Conservation (phyloP, 37 sponge, comb jelly and placozoan species). For the Aplysina aerophoba region DNA sequence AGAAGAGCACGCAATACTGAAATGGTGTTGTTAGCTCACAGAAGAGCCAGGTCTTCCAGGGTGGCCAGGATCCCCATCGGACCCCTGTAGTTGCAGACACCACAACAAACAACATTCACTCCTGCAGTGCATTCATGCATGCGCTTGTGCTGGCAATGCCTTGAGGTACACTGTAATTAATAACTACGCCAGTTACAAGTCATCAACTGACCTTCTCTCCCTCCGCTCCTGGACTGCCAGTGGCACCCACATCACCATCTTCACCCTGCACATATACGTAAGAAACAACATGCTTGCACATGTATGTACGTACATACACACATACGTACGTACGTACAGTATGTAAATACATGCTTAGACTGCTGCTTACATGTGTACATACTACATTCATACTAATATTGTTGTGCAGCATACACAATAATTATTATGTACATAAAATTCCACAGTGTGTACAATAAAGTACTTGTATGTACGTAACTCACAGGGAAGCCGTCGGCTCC, state of each 20-base stretch:
- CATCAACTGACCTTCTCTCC: conserved; percentile 65
- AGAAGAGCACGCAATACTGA: not conserved
- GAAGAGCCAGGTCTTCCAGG: conserved; percentile 64
- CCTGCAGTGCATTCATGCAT: too few species aligned
- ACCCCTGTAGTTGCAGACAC: conserved; percentile 40
- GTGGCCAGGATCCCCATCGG: conserved; percentile 45
- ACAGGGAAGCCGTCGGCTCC: conserved; percentile 49
- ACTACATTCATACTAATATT: too few species aligned
- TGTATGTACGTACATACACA: not conserved
- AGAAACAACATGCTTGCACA: not conserved
- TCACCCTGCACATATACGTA: conserved; percentile 37
- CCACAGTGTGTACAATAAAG: too few species aligned
- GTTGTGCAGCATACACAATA: too few species aligned
- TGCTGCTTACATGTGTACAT: too few species aligned
- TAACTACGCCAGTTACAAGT: not conserved
- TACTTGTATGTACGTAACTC: not conserved
- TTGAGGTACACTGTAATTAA: not conserved
- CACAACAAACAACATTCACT: not conserved
- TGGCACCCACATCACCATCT: conserved; percentile 53
- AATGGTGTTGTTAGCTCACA: conserved; percentile 5
- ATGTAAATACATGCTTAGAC: too few species aligned
- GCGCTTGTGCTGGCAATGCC: not conserved
- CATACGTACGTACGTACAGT: not conserved
- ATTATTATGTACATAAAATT: too few species aligned
- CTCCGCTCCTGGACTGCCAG: conserved; percentile 47